These are phyloP conservation scores for Microtus pennsylvanicus DNA, from an alignment of 2,113 vertebrate genomes.

Conservation along the genomic window DNA sequence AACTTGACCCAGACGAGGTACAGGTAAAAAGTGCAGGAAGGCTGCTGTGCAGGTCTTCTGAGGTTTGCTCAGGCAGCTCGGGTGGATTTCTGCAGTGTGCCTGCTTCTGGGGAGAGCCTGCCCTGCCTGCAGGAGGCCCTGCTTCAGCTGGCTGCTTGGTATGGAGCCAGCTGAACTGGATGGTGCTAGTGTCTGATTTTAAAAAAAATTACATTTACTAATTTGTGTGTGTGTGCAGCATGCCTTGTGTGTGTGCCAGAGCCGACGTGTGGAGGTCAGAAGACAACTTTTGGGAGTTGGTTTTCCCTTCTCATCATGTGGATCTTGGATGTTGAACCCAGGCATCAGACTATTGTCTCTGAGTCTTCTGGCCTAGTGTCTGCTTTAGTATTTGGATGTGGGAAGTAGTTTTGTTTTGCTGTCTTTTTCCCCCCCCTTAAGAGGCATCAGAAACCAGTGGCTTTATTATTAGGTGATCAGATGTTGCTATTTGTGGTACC, in stretches of 20 bases:
- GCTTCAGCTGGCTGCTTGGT: fast-evolving
- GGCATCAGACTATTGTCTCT: not conserved
- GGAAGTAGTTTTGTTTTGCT: not conserved
- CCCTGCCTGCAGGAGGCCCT: not conserved
- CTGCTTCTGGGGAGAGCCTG: not conserved
- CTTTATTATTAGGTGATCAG: not conserved
- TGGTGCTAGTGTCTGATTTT: not conserved
- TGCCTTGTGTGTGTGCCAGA: not conserved
- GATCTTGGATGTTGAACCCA: not conserved
- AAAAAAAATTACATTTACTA: not conserved
- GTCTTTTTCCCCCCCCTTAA: not conserved
- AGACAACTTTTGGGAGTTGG: not conserved
- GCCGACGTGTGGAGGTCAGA: not conserved
- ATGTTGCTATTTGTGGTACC: not conserved
- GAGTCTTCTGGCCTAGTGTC: not conserved
- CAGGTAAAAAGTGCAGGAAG: not conserved
- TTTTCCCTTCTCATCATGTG: not conserved
- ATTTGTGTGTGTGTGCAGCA: not conserved
- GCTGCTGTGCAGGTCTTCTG: not conserved
- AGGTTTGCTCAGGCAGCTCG: not conserved
- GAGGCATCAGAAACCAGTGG: not conserved
- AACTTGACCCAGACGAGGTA: not conserved
- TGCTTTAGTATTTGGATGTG: not conserved
- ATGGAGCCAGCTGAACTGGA: not conserved
- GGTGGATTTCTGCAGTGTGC: not conserved